phyloP scores from a whole-genome alignment of 2,797 vertebrate genomes.

The Chromis chromis region DNA sequence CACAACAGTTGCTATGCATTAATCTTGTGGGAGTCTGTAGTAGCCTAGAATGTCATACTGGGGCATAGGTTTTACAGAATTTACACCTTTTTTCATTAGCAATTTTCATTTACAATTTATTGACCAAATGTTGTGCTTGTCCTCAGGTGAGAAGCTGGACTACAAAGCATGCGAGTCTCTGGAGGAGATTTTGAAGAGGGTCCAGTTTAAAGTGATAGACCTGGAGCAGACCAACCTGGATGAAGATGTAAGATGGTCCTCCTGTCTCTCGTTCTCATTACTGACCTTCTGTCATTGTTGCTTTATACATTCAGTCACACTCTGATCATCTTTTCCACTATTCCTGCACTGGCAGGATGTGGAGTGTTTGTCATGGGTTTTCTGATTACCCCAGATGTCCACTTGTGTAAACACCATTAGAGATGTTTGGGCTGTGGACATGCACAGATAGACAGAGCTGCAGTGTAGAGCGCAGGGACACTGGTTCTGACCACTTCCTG shows the following conservation, averaged over 20 bases:
- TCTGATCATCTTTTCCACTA: constrained; percentile 27
- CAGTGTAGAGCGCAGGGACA: constrained; percentile 34
- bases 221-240: constrained; percentile 95
- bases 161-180: constrained; percentile 93
- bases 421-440: constrained; percentile 52
- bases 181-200: constrained; percentile 94
- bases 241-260: constrained; percentile 89
- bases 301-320: constrained; percentile 9
- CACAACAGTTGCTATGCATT: background rate
- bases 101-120: background rate
- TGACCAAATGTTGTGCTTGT: constrained; percentile 9
- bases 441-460: constrained; percentile 43
- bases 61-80: background rate
- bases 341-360: constrained; percentile 49
- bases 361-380: constrained; percentile 59
- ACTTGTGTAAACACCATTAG: constrained; percentile 74
- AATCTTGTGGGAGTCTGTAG: background rate
- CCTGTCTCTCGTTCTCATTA: background rate
- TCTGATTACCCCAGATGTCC: constrained; percentile 69
- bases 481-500: constrained; percentile 52
- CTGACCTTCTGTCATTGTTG: background rate
- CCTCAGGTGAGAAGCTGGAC: constrained; percentile 93
- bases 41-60: background rate
- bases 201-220: constrained; percentile 94
- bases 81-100: background rate